Evolutionary conservation across 2,113 vertebrate species (phyloP).

Genomic region (Varanus komodoensis): DNA sequence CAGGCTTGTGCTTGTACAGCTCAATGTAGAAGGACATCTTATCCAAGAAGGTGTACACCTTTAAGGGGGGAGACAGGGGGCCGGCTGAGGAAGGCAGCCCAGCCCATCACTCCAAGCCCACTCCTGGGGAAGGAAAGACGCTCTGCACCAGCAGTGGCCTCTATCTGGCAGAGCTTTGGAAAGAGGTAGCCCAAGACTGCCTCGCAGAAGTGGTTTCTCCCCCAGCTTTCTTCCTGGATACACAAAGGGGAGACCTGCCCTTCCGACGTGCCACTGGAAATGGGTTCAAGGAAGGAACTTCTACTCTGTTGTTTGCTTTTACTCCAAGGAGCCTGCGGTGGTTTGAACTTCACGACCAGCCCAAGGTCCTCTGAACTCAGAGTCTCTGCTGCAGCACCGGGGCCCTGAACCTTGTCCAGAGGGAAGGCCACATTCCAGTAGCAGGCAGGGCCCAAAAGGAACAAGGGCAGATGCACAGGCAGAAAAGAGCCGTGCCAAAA

Average conservation of each 20-base stretch:
- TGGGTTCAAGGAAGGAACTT: neutral
- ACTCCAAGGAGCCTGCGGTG: neutral
- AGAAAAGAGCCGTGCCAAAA: no score
- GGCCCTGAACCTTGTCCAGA: no score
- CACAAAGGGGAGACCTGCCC: neutral
- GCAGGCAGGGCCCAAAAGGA: no score
- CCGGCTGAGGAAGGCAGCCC: constrained; percentile 5
- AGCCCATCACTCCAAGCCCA: no score
- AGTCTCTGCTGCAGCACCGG: no score
- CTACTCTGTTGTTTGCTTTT: neutral
- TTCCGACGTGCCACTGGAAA: neutral
- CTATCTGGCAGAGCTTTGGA: neutral
- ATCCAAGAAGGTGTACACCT: constrained; percentile 97
- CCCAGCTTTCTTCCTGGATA: neutral
- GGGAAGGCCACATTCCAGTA: no score
- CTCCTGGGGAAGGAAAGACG: neutral
- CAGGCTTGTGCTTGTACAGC: constrained; percentile 92
- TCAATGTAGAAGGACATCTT: constrained; percentile 98
- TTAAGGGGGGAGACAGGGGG: constrained; percentile 14
- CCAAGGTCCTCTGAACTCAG: neutral
- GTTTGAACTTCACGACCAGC: neutral
- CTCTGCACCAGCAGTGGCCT: neutral
- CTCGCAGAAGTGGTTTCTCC: neutral
- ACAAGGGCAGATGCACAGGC: no score
- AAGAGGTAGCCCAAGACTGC: neutral